These are phyloP conservation scores for Martes martes DNA, from an alignment of 2,113 vertebrate species.

Conservation along the genomic window DNA sequence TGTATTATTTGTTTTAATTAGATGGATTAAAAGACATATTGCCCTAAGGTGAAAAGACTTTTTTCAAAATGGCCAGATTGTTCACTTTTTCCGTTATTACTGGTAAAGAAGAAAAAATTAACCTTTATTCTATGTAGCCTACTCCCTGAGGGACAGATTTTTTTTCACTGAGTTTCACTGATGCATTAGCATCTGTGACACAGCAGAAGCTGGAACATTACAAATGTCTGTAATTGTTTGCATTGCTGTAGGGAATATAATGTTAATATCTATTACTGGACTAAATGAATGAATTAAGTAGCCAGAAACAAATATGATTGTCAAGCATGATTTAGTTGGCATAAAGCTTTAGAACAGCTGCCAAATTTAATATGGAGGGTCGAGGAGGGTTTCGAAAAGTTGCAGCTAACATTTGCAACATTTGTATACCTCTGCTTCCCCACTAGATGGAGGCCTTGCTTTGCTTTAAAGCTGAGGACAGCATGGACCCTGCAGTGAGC, in stretches of 20 bases:
- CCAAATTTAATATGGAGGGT: constrained; percentile 44
- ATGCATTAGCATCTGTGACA: constrained; percentile 57
- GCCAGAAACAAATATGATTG: constrained; percentile 72
- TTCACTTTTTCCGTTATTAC: not conserved
- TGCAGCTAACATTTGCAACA: not conserved
- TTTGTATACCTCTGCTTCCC: not conserved
- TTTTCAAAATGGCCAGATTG: constrained; percentile 18
- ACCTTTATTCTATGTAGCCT: constrained; percentile 28
- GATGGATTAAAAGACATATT: constrained; percentile 24
- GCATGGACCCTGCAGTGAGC: not conserved
- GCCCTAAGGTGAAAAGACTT: constrained; percentile 1
- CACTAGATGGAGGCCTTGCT: constrained; percentile 59
- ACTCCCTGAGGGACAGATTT: constrained; percentile 35
- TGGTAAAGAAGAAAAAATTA: constrained; percentile 38
- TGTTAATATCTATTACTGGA: constrained; percentile 74
- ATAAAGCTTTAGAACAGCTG: constrained; percentile 59
- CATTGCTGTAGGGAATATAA: constrained; percentile 67
- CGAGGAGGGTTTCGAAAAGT: not conserved
- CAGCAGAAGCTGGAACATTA: constrained; percentile 52
- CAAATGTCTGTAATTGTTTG: constrained; percentile 70
- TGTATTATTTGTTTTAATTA: constrained; percentile 49
- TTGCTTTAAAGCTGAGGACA: not conserved
- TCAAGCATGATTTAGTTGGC: constrained; percentile 70
- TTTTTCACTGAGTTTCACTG: constrained; percentile 53
- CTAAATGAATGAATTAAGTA: constrained; percentile 74